Evolutionary conservation across 1,140 invertebrate species (phyloP).

Genomic region (Drosophila lowei): DNA sequence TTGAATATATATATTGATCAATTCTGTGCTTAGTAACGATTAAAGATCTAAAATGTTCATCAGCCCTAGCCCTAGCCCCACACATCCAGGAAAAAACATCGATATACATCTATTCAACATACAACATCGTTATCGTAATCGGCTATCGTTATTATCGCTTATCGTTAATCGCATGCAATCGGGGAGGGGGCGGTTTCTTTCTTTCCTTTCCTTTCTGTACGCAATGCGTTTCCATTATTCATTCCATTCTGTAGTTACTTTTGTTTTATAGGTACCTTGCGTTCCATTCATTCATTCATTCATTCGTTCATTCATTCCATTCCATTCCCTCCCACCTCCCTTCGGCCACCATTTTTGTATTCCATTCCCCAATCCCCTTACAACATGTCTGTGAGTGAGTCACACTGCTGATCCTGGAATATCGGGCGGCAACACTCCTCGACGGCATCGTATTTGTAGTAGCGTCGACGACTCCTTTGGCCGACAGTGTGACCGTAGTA

Average conservation of each 20-base stretch:
- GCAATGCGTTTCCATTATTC: not conserved
- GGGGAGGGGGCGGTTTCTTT: not conserved
- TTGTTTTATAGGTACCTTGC: constrained; percentile 66
- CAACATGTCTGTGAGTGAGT: constrained; percentile 70
- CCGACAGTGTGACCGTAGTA: constrained; percentile 6
- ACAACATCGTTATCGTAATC: constrained; percentile 13
- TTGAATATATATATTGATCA: constrained; percentile 72
- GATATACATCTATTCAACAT: constrained; percentile 51
- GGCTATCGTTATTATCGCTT: constrained; percentile 17
- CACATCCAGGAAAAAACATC: constrained; percentile 22
- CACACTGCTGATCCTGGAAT: constrained; percentile 70
- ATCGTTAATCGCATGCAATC: constrained; percentile 20
- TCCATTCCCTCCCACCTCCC: not conserved
- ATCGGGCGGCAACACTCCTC: constrained; percentile 78
- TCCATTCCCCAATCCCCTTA: constrained; percentile 20
- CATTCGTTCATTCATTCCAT: constrained; percentile 9
- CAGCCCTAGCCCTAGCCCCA: constrained; percentile 11
- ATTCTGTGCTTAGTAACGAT: constrained; percentile 52
- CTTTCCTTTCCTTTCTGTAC: not conserved
- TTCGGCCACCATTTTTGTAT: not conserved
- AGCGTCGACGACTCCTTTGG: constrained; percentile 44
- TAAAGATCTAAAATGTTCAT: constrained; percentile 40
- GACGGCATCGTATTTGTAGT: constrained; percentile 69
- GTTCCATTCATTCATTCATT: constrained; percentile 36
- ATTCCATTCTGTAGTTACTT: constrained; percentile 48